Evolutionary conservation across 2,113 vertebrate genomes (phyloP), one percentile per base, ranked within the genome.

Genomic region (Poecile atricapillus): DNA sequence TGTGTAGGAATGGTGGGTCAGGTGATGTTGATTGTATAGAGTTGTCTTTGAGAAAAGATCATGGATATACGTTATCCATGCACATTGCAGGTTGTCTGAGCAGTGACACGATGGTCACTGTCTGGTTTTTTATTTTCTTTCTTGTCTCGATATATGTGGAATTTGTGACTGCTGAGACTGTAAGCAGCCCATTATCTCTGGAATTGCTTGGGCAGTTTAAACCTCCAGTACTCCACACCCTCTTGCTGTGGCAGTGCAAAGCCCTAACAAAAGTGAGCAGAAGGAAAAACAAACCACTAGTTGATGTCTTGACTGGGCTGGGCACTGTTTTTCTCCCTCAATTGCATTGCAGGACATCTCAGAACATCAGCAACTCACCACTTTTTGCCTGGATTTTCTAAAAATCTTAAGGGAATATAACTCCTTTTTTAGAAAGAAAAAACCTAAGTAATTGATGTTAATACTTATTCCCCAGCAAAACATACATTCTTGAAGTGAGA

Each of bases 41-140:
- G 8, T 13, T 63, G 24, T 71, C 25, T 49, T 71, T 62, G 52
- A 39, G 70, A 24, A 75, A 65, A 65, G 8, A 46, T 3, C 15
- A 5, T 23, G 16, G n/a, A 18, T 33, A 17, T 19, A 25, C 2
- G 4, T 62, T 35, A 23, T 70, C n/a, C 0, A 0, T 62, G 21
- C 56, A 18, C 33, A 11, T 22, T n/a, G 9, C 19, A 33, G 14
- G 13, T 53, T 71, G 18, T 9, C 10, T 44, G 47, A 75, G 12
- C 14, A 49, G 23, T 56, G 10, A 22, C 11, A 9, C 0, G 0
- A 14, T 62, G 53, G 19, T 28, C 35, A 71, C n/a, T 1, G 1
- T 30, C 15, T 1, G 1, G 15, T 22, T 25, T 20, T 24, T 37
- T 50, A 65, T 20, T 55, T 43, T 6, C 2, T 1, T 39, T 39